phyloP scores from a whole-genome alignment of 2,113 vertebrate species.

The Mus spicilegus region DNA sequence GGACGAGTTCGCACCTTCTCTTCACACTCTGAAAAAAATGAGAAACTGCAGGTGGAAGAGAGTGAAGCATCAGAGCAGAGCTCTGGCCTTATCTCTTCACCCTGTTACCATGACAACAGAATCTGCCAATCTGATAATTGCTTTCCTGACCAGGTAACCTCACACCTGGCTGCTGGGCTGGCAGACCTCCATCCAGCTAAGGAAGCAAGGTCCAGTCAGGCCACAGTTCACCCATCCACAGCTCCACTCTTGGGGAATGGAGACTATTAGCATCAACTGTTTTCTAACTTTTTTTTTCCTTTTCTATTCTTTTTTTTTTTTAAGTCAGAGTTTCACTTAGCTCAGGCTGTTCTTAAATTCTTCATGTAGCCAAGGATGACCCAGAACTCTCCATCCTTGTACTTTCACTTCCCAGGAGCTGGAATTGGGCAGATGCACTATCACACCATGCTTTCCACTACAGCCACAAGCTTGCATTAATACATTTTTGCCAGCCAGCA shows the following conservation, averaged over 20 bases:
- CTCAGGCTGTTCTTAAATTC: neutral
- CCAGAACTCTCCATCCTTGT: no score
- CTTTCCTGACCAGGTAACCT: neutral
- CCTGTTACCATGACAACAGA: neutral
- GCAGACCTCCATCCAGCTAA: neutral
- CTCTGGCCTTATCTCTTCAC: neutral
- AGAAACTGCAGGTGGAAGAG: neutral
- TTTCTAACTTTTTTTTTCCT: neutral
- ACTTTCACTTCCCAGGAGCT: neutral
- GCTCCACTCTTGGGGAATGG: neutral
- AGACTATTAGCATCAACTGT: neutral
- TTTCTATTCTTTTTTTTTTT: neutral
- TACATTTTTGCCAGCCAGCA: neutral
- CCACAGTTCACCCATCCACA: neutral
- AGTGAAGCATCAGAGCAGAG: neutral
- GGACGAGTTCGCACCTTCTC: neutral
- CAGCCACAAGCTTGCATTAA: neutral
- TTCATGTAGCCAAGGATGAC: neutral
- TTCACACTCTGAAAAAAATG: neutral
- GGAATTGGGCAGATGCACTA: fast-evolving
- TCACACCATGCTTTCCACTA: fast-evolving
- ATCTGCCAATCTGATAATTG: neutral
- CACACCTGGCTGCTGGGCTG: neutral
- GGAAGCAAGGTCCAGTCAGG: neutral
- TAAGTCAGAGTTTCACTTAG: neutral